Percentiles rank a stretch among this genome's conserved stretches.
Conservation (phyloP, 2,113 vertebrate genomes). For the Malurus melanocephalus region DNA sequence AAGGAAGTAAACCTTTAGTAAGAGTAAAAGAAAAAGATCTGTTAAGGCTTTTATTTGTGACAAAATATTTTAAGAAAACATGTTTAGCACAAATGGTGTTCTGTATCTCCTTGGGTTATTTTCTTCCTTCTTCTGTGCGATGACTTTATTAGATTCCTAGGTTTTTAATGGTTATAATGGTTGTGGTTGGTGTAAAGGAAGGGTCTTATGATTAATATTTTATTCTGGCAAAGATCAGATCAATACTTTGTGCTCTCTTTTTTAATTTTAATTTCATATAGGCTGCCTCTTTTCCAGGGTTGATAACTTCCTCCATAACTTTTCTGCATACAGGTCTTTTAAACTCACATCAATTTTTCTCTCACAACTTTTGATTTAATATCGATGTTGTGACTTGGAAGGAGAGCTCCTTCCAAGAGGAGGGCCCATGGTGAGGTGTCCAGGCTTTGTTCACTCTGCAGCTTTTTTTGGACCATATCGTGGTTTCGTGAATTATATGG, state of each 20-base stretch:
- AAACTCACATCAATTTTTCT: neutral
- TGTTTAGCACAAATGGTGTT: neutral
- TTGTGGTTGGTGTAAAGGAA: neutral
- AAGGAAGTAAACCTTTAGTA: neutral
- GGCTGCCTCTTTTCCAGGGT: neutral
- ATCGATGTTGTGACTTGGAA: neutral
- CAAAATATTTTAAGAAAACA: neutral
- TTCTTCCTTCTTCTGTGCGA: slow-evolving; percentile 7
- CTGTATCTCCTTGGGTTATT: neutral
- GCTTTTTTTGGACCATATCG: neutral
- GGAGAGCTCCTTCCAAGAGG: neutral
- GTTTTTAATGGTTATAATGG: neutral
- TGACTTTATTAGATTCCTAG: neutral
- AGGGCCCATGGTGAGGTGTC: neutral
- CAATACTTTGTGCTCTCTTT: neutral
- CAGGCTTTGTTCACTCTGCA: neutral
- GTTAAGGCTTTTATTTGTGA: neutral
- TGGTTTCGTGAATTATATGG: neutral
- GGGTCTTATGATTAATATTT: slow-evolving; percentile 27
- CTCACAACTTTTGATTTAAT: neutral
- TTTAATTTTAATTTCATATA: neutral
- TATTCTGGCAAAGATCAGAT: slow-evolving; percentile 33
- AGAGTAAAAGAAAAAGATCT: neutral
- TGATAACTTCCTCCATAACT: neutral
- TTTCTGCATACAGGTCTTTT: neutral